phyloP scores from a whole-genome alignment of 2,888 invertebrate genomes.

The Phoronis australis region DNA sequence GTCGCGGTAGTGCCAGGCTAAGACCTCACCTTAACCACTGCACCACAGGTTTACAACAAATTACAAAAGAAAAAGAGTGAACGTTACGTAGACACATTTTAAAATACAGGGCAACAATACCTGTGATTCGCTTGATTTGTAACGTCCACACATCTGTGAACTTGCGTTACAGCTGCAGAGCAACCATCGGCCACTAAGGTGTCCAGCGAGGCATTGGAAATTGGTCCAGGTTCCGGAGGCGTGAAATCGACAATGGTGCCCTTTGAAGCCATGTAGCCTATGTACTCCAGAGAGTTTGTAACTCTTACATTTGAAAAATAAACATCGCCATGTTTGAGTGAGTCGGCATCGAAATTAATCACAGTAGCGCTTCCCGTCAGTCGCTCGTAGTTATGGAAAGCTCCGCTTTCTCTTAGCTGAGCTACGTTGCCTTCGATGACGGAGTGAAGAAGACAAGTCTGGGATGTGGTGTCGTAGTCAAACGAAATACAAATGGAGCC shows the following conservation, averaged over 20 bases:
- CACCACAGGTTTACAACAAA: too few species aligned
- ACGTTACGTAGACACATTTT: too few species aligned
- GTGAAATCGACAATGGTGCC: conserved; percentile 29
- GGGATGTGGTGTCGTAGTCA: conserved; percentile 25
- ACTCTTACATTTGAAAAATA: conserved; percentile 25
- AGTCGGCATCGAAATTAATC: conserved; percentile 15
- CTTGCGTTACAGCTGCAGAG: conserved; percentile 23
- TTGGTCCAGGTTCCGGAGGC: conserved; percentile 24
- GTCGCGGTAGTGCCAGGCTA: too few species aligned
- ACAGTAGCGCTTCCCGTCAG: conserved; percentile 20
- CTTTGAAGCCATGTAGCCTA: conserved; percentile 16
- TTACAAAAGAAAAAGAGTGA: too few species aligned
- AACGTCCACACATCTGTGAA: conserved; percentile 21
- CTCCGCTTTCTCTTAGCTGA: conserved; percentile 19
- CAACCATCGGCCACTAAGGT: conserved; percentile 18
- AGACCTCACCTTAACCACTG: too few species aligned
- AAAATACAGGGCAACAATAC: too few species aligned
- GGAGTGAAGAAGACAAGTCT: conserved; percentile 25
- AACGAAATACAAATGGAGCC: conserved; percentile 25
- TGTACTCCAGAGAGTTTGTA: conserved; percentile 23
- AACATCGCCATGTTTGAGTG: conserved; percentile 19
- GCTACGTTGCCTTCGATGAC: conserved; percentile 21
- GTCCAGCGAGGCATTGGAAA: conserved; percentile 15
- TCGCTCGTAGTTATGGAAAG: conserved; percentile 25
- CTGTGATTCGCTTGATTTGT: conserved; percentile 22